phyloP scores from a whole-genome alignment of 2,888 invertebrate genomes.

The Petrolisthes manimaculis region DNA sequence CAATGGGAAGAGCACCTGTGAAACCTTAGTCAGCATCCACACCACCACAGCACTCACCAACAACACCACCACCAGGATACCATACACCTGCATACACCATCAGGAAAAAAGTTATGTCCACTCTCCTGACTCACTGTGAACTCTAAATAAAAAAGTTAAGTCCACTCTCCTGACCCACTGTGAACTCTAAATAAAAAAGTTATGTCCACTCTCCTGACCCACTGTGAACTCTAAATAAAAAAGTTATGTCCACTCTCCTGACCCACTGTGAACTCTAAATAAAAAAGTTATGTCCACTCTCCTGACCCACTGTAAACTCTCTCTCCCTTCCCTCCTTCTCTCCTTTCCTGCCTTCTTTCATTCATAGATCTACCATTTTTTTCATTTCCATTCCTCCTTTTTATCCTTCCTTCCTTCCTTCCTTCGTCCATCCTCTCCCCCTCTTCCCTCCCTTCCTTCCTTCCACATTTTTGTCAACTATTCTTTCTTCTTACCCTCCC shows the following conservation, averaged over 20 bases:
- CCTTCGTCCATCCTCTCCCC: not conserved
- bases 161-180: too few species aligned
- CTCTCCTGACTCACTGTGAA: too few species aligned
- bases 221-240: too few species aligned
- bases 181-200: too few species aligned
- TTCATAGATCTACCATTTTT: not conserved
- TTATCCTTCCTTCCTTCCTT: not conserved
- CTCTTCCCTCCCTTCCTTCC: not conserved
- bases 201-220: too few species aligned
- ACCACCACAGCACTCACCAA: not conserved
- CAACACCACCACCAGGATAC: not conserved
- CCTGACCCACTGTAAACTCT: too few species aligned
- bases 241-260: too few species aligned
- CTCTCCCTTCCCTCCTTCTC: not conserved
- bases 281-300: too few species aligned
- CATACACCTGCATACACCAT: conserved; percentile 28
- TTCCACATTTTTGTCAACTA: not conserved
- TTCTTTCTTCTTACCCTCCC: not conserved
- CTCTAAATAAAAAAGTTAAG: too few species aligned
- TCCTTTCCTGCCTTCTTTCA: not conserved
- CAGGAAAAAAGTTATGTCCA: too few species aligned
- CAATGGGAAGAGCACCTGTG: not conserved
- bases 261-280: too few species aligned
- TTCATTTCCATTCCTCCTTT: not conserved
- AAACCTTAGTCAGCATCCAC: not conserved